These are phyloP conservation scores for Xylota sylvarum DNA, from an alignment of 2,888 invertebrate genomes.

Conservation along the genomic window DNA sequence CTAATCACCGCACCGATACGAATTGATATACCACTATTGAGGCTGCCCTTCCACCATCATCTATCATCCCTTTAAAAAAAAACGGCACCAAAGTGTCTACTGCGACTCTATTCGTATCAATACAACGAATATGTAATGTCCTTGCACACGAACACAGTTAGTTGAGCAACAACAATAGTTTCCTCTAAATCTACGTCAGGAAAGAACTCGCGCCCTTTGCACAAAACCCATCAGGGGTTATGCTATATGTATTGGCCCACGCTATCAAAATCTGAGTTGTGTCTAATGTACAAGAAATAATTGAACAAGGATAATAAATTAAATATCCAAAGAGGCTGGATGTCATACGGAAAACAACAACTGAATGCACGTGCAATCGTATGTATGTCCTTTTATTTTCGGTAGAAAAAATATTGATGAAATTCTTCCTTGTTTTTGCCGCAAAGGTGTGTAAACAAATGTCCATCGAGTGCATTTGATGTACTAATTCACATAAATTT, in stretches of 20 bases:
- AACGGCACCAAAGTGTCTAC: slow-evolving; percentile 73
- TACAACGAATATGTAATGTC: slow-evolving; percentile 43
- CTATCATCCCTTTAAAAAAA: slow-evolving; percentile 69
- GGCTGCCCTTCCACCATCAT: slow-evolving; percentile 68
- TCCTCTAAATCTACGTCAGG: slow-evolving; percentile 8
- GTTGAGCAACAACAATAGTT: slow-evolving; percentile 59
- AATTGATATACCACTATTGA: slow-evolving; percentile 76
- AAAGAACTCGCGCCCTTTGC: slow-evolving; percentile 75
- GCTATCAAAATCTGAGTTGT: slow-evolving; percentile 61
- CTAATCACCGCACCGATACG: slow-evolving; percentile 69
- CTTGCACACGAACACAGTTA: slow-evolving; percentile 48
- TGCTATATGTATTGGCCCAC: slow-evolving; percentile 49
- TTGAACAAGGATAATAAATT: slow-evolving; percentile 76
- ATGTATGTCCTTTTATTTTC: slow-evolving; percentile 33
- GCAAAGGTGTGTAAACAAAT: slow-evolving; percentile 69
- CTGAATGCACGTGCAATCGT: slow-evolving; percentile 69
- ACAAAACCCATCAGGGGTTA: slow-evolving; percentile 66
- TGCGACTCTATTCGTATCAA: slow-evolving; percentile 44
- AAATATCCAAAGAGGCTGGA: slow-evolving; percentile 40
- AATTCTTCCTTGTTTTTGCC: slow-evolving; percentile 63
- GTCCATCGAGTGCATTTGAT: slow-evolving; percentile 51
- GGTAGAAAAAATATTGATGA: background rate
- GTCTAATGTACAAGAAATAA: slow-evolving; percentile 71
- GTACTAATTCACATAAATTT: slow-evolving; percentile 55
- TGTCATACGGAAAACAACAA: background rate